Percentiles rank a stretch among this genome's conserved stretches.
Conservation (phyloP, 1,140 invertebrate species). For the Atta texana region DNA sequence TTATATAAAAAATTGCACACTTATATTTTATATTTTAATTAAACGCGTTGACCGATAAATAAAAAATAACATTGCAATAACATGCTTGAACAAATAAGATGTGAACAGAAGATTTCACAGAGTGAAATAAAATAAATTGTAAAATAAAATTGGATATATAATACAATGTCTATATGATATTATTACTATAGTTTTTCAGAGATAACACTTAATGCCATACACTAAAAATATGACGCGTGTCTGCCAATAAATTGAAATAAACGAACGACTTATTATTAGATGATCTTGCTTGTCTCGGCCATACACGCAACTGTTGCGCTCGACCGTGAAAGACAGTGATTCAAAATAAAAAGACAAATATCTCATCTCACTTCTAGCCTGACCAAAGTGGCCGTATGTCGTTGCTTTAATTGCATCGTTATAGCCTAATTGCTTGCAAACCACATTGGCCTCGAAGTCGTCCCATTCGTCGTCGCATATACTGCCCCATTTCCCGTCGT, state of each 20-base stretch:
- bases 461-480: slow-evolving; percentile 98
- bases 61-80: background rate
- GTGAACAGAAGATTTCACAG: no score
- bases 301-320: background rate
- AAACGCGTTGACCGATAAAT: background rate
- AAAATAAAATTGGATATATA: background rate
- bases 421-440: slow-evolving; percentile 93
- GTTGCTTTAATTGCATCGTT: slow-evolving; percentile 88
- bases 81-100: background rate
- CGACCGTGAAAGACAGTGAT: slow-evolving; percentile 4
- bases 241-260: background rate
- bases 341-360: slow-evolving; percentile 55
- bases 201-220: background rate
- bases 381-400: slow-evolving; percentile 91
- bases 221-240: background rate
- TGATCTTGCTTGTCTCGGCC: background rate
- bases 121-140: background rate
- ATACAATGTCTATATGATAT: background rate
- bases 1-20: background rate
- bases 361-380: slow-evolving; percentile 89
- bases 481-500: slow-evolving; percentile 94
- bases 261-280: slow-evolving; percentile 16
- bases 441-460: slow-evolving; percentile 91
- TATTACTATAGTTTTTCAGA: background rate
- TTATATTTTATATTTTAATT: background rate